Conservation (phyloP, 2,888 invertebrate species). For the Parnassius mnemosyne region DNA sequence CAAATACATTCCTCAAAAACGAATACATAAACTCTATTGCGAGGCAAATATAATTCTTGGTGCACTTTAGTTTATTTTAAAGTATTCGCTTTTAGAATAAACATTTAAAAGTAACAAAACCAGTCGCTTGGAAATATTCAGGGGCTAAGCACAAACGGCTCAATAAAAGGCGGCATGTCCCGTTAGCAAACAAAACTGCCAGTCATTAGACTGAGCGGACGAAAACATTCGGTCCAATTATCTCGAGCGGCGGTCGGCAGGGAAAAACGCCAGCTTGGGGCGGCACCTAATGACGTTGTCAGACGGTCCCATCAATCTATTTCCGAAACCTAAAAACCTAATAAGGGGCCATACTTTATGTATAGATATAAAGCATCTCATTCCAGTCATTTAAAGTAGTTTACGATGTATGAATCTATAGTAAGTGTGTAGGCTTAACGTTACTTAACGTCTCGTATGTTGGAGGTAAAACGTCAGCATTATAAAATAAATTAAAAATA, state of each 20-base stretch:
- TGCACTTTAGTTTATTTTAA: constrained; percentile 5
- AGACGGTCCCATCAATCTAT: constrained; percentile 72
- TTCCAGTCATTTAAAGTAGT: too few relatives aligned
- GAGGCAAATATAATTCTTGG: background rate
- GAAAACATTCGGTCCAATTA: constrained; percentile 76
- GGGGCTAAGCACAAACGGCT: constrained; percentile 64
- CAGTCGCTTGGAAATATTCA: constrained; percentile 49
- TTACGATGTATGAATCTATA: too few relatives aligned
- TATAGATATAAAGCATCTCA: too few relatives aligned
- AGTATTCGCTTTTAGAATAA: constrained; percentile 28
- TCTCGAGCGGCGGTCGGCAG: constrained; percentile 45
- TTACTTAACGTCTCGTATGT: too few relatives aligned
- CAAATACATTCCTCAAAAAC: too few relatives aligned
- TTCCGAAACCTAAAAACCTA: constrained; percentile 45
- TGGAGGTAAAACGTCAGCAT: too few relatives aligned
- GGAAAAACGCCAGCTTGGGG: constrained; percentile 61
- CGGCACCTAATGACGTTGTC: constrained; percentile 74
- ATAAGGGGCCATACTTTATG: constrained; percentile 9
- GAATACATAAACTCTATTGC: too few relatives aligned
- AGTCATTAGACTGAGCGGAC: constrained; percentile 72
- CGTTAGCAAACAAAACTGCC: constrained; percentile 74
- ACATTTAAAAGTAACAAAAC: constrained; percentile 48
- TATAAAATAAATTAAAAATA: too few relatives aligned
- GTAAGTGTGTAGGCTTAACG: too few relatives aligned
- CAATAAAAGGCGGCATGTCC: constrained; percentile 68